These are phyloP conservation scores for Oscheius sp. DNA, from an alignment of 2,888 invertebrate species.

Conservation along the genomic window DNA sequence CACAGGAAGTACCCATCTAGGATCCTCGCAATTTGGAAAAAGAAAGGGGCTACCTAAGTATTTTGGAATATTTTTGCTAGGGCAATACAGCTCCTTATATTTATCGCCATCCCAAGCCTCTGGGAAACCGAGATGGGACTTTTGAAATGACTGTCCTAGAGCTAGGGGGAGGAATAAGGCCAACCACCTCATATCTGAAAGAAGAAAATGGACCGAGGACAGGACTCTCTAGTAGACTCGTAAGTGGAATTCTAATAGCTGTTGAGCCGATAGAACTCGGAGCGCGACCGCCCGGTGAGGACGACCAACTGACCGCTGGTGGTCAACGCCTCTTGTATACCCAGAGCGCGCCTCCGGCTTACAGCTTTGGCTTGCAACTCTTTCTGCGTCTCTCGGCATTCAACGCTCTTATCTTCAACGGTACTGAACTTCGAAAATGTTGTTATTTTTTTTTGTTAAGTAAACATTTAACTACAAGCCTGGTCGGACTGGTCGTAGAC, in stretches of 20 bases:
- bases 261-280: background rate
- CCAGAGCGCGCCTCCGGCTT: conserved; percentile 31
- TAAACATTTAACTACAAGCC: conserved; percentile 6
- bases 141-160: conserved; percentile 46
- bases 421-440: no score
- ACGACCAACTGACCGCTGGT: conserved; percentile 34
- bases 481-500: no score
- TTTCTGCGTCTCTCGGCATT: conserved; percentile 23
- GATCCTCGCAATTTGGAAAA: conserved; percentile 21
- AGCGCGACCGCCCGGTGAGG: conserved; percentile 23
- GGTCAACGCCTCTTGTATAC: conserved; percentile 33
- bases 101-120: conserved; percentile 73
- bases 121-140: conserved; percentile 67
- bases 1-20: conserved; percentile 73
- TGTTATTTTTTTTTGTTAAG: conserved; percentile 9
- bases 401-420: background rate
- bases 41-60: conserved; percentile 61
- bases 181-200: conserved; percentile 30
- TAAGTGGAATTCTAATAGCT: background rate
- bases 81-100: conserved; percentile 70
- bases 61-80: conserved; percentile 70
- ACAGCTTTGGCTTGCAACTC: conserved; percentile 35
- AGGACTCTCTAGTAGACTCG: background rate
- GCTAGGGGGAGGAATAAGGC: conserved; percentile 15
- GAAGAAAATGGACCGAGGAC: background rate